Base-by-base conservation (phyloP, 2,888 invertebrate genomes). In the Coremacera marginata region DNA sequence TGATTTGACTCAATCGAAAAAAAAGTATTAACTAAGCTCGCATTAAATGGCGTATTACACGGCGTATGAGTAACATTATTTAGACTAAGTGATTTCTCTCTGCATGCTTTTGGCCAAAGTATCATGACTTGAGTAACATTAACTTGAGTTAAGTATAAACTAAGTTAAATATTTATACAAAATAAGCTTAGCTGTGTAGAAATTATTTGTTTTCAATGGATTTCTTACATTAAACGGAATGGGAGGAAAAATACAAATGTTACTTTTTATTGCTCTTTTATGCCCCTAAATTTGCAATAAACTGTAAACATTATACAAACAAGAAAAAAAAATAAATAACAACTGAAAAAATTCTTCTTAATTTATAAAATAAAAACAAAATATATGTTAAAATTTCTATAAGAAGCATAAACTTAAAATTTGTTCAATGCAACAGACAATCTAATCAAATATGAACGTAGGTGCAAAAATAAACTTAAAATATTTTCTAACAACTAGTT, bases 241-340 rank as follows among this genome's bases (percentile, higher is more conserved):
- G 3, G 31, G 31, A 5, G 5, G 57, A 73, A 44, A 14, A 8
- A 52, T 65, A 77, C n/a, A n/a, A 75, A 76, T 57, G 71, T 77
- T 79, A 81, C 79, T 78, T 80, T 80, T 82, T 82, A 77, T 75
- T 82, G 81, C 82, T 82, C 78, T 80, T 81, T 81, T 75, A 62
- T 73, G 81, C 82, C 83, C 83, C 81, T 79, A 67, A 80, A 80
- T 76, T 78, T 81, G 83, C 81, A 81, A 78, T 81, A 81, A 77
- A 78, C 81, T 81, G 76, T 77, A 37, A 37, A 52, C 67, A 74
- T 74, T 74, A 51, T 22, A 8, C n/a, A 25, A 16, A 22, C n/a
- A 2, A 34, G 34, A 44, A 67, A 11, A 8, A 67, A 34, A n/a
- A n/a, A n/a, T n/a, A n/a, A n/a, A n/a, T n/a, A n/a, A n/a, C n/a